These are phyloP conservation scores for Scaptomyza hsui DNA, from an alignment of 1,140 invertebrate species.

Conservation along the genomic window DNA sequence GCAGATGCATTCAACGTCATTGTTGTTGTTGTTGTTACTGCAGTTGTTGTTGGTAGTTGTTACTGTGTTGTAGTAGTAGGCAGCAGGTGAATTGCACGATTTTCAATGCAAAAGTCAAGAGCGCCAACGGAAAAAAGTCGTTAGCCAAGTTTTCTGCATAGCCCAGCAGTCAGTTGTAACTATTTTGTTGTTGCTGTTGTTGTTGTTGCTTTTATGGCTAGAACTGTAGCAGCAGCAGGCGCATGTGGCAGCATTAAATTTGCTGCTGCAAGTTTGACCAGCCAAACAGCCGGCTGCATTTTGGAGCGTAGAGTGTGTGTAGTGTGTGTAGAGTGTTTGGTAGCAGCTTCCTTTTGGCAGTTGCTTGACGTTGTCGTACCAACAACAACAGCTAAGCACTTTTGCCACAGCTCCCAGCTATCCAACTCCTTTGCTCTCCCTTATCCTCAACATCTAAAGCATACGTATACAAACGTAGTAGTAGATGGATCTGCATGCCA, in stretches of 20 bases:
- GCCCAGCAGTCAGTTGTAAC: conserved; percentile 67
- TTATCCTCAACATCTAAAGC: conserved; percentile 33
- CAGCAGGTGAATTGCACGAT: conserved; percentile 83
- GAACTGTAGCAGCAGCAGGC: conserved; percentile 56
- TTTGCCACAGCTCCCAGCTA: neutral
- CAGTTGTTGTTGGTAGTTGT: conserved; percentile 32
- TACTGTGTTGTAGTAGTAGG: conserved; percentile 43
- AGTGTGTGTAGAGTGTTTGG: conserved; percentile 62
- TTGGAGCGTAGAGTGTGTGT: conserved; percentile 9
- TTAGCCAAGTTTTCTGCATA: conserved; percentile 79
- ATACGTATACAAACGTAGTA: conserved; percentile 3
- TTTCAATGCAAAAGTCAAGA: conserved; percentile 83
- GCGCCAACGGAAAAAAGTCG: conserved; percentile 81
- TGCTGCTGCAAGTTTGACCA: conserved; percentile 44
- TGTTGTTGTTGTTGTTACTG: conserved; percentile 47
- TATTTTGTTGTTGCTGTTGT: conserved; percentile 53
- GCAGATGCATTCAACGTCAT: conserved; percentile 76
- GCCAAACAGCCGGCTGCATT: conserved; percentile 61
- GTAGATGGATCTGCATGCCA: conserved; percentile 50
- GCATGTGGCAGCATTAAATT: conserved; percentile 48
- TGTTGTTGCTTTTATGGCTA: conserved; percentile 46
- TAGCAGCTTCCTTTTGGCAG: conserved; percentile 81
- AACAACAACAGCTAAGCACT: neutral
- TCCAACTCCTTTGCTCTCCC: conserved; percentile 20
- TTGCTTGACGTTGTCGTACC: conserved; percentile 49